Percentiles rank a stretch among this genome's conserved stretches.
phyloP scores from a whole-genome alignment of 1,140 invertebrate species.

The Drosophila arizonae region DNA sequence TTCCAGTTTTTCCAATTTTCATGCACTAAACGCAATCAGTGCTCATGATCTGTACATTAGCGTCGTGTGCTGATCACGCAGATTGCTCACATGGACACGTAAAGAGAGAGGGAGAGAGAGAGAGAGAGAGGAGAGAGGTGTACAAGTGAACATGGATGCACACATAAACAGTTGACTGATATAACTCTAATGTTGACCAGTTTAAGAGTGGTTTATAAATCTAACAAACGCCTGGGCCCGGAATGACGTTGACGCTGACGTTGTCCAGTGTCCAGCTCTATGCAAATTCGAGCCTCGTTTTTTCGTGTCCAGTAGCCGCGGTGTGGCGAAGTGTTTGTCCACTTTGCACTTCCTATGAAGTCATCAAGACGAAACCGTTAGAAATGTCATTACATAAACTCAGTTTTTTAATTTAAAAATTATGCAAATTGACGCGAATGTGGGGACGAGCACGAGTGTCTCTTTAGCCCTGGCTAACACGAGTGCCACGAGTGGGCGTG shows the following conservation, averaged over 20 bases:
- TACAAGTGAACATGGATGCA: conserved; percentile 19
- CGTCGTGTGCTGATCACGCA: conserved; percentile 78
- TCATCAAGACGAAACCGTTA: conserved; percentile 64
- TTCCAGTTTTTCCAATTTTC: conserved; percentile 77
- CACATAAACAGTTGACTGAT: conserved; percentile 58
- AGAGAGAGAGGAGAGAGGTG: conserved; percentile 3
- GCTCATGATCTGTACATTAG: conserved; percentile 80
- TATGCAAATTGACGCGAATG: conserved; percentile 61
- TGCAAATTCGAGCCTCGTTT: background rate
- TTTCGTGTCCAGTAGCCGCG: conserved; percentile 20
- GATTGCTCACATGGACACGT: conserved; percentile 57
- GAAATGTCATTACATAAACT: conserved; percentile 74
- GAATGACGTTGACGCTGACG: conserved; percentile 21
- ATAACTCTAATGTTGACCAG: conserved; percentile 56
- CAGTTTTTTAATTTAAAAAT: conserved; percentile 74
- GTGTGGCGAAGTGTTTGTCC: background rate
- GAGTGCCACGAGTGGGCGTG: conserved; percentile 56
- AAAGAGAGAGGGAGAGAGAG: conserved; percentile 3
- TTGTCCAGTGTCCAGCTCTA: conserved; percentile 17
- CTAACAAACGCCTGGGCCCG: conserved; percentile 35
- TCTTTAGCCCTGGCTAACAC: background rate
- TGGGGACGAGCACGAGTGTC: conserved; percentile 2
- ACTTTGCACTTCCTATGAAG: conserved; percentile 59
- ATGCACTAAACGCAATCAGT: conserved; percentile 77
- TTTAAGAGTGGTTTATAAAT: conserved; percentile 53